Conservation (phyloP, 2,113 vertebrate species). For the Callocephalon fimbriatum region DNA sequence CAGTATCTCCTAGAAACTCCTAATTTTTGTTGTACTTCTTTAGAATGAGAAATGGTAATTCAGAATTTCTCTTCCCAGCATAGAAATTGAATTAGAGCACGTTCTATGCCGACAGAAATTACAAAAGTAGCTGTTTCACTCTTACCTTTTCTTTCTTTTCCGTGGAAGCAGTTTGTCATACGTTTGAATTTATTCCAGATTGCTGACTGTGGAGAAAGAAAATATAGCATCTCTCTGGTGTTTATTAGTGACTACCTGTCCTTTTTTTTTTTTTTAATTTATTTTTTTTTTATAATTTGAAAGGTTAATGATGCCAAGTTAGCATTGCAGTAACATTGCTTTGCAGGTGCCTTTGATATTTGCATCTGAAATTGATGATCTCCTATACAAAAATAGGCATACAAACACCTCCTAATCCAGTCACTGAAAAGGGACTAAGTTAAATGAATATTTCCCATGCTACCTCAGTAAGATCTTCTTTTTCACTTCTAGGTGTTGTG, state of each 20-base stretch:
- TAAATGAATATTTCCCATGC: background rate
- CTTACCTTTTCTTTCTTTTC: background rate
- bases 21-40: background rate
- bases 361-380: background rate
- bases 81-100: background rate
- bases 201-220: background rate
- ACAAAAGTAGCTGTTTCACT: background rate
- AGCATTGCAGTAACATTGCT: background rate
- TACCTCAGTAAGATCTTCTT: background rate
- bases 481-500: background rate
- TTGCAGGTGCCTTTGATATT: background rate
- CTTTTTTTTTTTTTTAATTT: background rate
- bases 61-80: background rate
- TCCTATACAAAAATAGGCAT: background rate
- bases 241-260: background rate
- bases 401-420: background rate
- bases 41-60: background rate
- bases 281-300: background rate
- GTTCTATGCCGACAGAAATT: background rate
- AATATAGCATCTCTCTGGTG: background rate
- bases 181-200: background rate
- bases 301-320: background rate
- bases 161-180: background rate
- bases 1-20: background rate
- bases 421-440: background rate